phyloP scores from a whole-genome alignment of 2,113 vertebrate species.

The cattle (Bos taurus) region DNA sequence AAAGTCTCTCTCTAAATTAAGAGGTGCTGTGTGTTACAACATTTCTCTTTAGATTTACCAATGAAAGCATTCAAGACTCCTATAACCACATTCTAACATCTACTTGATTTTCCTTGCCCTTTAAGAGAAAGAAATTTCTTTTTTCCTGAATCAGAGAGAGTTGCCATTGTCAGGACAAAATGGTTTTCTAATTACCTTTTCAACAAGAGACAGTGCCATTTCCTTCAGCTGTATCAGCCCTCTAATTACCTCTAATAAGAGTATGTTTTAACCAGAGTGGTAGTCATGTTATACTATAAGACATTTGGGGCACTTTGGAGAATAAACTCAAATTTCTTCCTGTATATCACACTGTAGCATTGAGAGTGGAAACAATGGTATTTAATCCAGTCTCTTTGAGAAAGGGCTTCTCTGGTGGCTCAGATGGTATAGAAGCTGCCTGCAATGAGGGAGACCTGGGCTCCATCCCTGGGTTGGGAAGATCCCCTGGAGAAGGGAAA shows the following conservation, averaged over 20 bases:
- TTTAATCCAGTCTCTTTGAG: background rate
- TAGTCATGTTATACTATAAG: background rate
- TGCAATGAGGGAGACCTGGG: background rate
- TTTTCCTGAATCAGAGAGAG: conserved; percentile 23
- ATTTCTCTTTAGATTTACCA: background rate
- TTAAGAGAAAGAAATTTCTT: conserved; percentile 20
- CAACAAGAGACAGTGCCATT: conserved; percentile 28
- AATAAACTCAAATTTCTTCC: background rate
- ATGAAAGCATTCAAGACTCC: background rate
- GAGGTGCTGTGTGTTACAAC: background rate
- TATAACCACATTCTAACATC: background rate
- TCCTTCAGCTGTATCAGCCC: background rate
- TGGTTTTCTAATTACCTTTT: conserved; percentile 32
- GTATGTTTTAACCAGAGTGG: conserved; percentile 15
- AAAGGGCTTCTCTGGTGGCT: background rate
- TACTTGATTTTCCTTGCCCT: conserved; percentile 45
- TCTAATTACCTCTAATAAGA: background rate
- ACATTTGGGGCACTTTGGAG: background rate
- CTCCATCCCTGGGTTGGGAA: background rate
- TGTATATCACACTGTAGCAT: background rate
- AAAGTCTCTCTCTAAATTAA: background rate
- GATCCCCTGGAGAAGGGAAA: background rate
- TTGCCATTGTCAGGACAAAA: conserved; percentile 3
- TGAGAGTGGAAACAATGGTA: background rate
- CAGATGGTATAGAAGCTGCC: background rate